Base-by-base conservation (phyloP, 30 jellyfish, hydroid and myxozoan genomes). In the Nemopilema nomurai region DNA sequence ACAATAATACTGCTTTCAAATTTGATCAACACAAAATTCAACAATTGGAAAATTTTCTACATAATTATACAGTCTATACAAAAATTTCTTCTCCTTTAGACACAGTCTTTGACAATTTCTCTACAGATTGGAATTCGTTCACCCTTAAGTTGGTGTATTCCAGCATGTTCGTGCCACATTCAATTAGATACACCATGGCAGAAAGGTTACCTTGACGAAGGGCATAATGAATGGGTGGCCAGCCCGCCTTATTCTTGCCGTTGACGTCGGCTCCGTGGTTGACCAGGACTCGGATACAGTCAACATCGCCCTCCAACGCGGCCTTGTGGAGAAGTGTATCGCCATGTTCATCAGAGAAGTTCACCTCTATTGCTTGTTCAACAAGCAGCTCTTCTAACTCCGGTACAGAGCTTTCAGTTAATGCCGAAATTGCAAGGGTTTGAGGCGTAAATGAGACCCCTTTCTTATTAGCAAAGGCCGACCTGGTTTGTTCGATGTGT, bases 211-310 rank as follows among this genome's bases (percentile, higher is more conserved):
- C 89, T 19, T 86, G 85, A 4, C 69, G 62, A 27, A 86, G 49
- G 1, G 95, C 95, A 27, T 18, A 49, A 26, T 86, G 95, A 3
- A 86, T 89, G 6, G 95, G 86, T 22, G 95, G 95, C 95, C 95
- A 86, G 19, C 89, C 89, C n/a, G 67, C 86, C 67, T 69, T 78
- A 51, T 86, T 77, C 77, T 68, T 86, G 0, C 67, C 62, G 29
- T 86, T 76, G 4, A 78, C 86, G 27, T 86, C 65, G 1, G 89
- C 89, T 8, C 95, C 95, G 69, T 86, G 86, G 20, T 78, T 77
- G 71, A 76, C 81, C 19, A 86, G 76, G 4, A 86, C 86, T 51
- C 90, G 51, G 7, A 86, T 76, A 49, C 89, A 77, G 30, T 86
- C 95, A 1, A 86, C 81, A 51, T 86, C 90, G 4, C 95, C 95